phyloP scores from a whole-genome alignment of 2,888 invertebrate species.

The Ormyrus labotus region DNA sequence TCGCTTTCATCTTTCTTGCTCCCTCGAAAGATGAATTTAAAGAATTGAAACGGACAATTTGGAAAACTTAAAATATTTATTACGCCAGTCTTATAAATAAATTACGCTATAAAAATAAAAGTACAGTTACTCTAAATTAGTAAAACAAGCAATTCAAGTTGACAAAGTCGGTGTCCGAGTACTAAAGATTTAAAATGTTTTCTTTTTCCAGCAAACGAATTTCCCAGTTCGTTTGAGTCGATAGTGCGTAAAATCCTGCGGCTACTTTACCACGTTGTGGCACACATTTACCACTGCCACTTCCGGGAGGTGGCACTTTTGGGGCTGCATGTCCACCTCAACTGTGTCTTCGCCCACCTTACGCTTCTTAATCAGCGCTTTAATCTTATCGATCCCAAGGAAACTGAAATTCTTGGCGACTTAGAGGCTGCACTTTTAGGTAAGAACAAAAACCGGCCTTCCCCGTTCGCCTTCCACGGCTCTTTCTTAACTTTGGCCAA shows the following conservation, averaged over 20 bases:
- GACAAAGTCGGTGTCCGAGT: too few relatives aligned
- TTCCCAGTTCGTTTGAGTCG: conserved; percentile 95
- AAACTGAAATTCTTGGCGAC: conserved; percentile 95
- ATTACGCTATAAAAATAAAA: too few relatives aligned
- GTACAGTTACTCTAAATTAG: too few relatives aligned
- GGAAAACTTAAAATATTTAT: too few relatives aligned
- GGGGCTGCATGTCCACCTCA: conserved; percentile 96
- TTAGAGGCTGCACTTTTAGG: conserved; percentile 87
- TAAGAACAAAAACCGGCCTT: conserved; percentile 57
- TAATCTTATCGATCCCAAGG: conserved; percentile 95
- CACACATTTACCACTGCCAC: conserved; percentile 98
- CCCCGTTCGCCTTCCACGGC: background rate
- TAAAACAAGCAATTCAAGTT: too few relatives aligned
- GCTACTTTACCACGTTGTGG: conserved; percentile 97
- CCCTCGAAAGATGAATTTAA: too few relatives aligned
- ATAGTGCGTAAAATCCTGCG: conserved; percentile 97
- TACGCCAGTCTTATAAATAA: too few relatives aligned
- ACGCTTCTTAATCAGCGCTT: conserved; percentile 90
- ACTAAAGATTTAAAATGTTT: conserved; percentile 23
- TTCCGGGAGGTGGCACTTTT: conserved; percentile 96
- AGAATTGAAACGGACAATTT: too few relatives aligned
- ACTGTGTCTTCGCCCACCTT: conserved; percentile 97
- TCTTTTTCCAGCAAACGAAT: conserved; percentile 86
- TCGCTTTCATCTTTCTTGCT: too few relatives aligned
- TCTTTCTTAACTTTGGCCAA: conserved; percentile 8